Evolutionary conservation across 2,888 invertebrate genomes (phyloP).

Genomic region (Galerucella nymphaeae): DNA sequence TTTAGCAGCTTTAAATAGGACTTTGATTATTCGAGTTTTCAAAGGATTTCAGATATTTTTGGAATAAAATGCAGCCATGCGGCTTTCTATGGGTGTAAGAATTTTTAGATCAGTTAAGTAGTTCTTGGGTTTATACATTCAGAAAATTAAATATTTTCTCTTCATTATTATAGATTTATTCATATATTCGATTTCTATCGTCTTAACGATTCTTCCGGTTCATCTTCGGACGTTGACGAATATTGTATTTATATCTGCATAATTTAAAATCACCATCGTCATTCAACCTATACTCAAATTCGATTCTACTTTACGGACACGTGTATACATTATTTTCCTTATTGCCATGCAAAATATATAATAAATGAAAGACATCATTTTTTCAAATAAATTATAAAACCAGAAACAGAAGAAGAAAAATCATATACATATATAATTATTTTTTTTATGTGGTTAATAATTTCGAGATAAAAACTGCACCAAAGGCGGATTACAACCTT

Average conservation of each 20-base stretch:
- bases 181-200: too few relatives aligned
- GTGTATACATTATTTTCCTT: neutral
- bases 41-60: too few relatives aligned
- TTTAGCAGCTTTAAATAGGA: too few relatives aligned
- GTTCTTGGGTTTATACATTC: too few relatives aligned
- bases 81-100: too few relatives aligned
- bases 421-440: slow-evolving; percentile 1
- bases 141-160: too few relatives aligned
- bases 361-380: neutral
- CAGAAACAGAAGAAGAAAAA: neutral
- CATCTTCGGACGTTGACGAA: too few relatives aligned
- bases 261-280: neutral
- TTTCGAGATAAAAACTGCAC: slow-evolving; percentile 6
- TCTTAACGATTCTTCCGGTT: too few relatives aligned
- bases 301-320: neutral
- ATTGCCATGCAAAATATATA: neutral
- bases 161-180: too few relatives aligned
- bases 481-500: slow-evolving; percentile 4
- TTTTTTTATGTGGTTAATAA: neutral
- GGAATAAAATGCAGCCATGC: too few relatives aligned
- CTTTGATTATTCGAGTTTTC: too few relatives aligned
- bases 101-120: too few relatives aligned
- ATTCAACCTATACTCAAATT: neutral
- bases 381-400: slow-evolving; percentile 1
- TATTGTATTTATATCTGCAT: neutral